Evolutionary conservation across 2,888 invertebrate genomes (phyloP), one percentile per base, ranked within the genome.

Genomic region (Chironomus tentans): DNA sequence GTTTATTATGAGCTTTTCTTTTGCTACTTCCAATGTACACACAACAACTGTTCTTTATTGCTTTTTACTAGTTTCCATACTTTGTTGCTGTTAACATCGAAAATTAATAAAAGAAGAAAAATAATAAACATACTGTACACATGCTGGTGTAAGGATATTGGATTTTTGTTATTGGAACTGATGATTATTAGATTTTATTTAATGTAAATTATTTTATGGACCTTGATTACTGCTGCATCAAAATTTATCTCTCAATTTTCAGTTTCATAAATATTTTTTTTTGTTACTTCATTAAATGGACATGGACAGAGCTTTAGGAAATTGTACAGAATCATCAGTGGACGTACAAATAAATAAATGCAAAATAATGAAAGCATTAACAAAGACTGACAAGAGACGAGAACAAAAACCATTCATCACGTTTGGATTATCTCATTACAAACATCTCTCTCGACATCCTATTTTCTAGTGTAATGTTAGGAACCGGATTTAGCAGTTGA

Each of bases 391-490:
- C n/a, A 56, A 56, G 7, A 18, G 15, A 56, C 15, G 6, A 7
- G 56, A 56, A 22, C 71, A 22, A 24, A 71, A 48, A 56, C 71
- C n/a, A 71, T 71, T 71, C 71, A 71, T 71, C 71, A 71, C 71
- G 71, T 71, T 24, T 56, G 5, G 24, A 18, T 71, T 48, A 71
- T 71, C 71, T 50, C 71, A 71, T 71, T 71, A 71, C 21, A 13
- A 56, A 56, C 18, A 18, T 38, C 38, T 56, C 56, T 56, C 15
- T 56, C 56, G 56, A 56, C 56, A 56, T 56, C 18, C 50, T 56
- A 18, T 56, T 56, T 56, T 56, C 38, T 38, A 38, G 38, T 38
- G 38, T 38, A 10, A 38, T 38, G 38, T 10, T 38, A 38, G 38
- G 38, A 10, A 10, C 10, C 7, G 38, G 38, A 38, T 38, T 38